phyloP scores from a whole-genome alignment of 2,888 invertebrate species.

The Ormyrus rosae region DNA sequence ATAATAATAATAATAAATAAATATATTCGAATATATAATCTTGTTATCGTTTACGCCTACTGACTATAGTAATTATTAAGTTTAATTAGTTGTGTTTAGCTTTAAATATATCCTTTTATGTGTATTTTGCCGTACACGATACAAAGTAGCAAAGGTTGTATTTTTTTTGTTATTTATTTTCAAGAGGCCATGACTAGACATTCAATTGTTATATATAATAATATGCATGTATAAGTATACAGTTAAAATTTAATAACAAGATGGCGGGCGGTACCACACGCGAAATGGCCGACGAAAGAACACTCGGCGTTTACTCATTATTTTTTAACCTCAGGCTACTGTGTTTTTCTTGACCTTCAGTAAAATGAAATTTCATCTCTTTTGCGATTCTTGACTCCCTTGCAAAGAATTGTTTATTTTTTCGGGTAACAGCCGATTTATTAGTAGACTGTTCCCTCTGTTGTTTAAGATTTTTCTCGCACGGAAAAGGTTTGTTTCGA shows the following conservation, averaged over 20 bases:
- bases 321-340: slow-evolving; percentile 52
- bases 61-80: slow-evolving; percentile 57
- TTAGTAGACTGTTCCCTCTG: slow-evolving; percentile 36
- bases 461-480: neutral
- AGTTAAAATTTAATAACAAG: slow-evolving; percentile 75
- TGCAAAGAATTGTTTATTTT: slow-evolving; percentile 35
- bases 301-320: slow-evolving; percentile 41
- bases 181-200: slow-evolving; percentile 76
- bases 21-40: slow-evolving; percentile 53
- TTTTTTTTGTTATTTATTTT: slow-evolving; percentile 51
- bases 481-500: slow-evolving; percentile 1
- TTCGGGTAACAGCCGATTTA: slow-evolving; percentile 50
- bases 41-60: slow-evolving; percentile 46
- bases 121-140: slow-evolving; percentile 61
- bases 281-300: slow-evolving; percentile 71
- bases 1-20: slow-evolving; percentile 46
- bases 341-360: slow-evolving; percentile 55
- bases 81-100: slow-evolving; percentile 54
- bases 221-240: slow-evolving; percentile 59
- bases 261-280: slow-evolving; percentile 71
- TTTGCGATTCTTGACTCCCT: neutral
- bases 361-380: slow-evolving; percentile 34
- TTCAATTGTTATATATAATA: slow-evolving; percentile 68
- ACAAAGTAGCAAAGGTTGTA: slow-evolving; percentile 68
- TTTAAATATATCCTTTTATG: slow-evolving; percentile 48